These are phyloP conservation scores for Micoletzkya japonica DNA, from an alignment of 2,888 invertebrate species.

Conservation along the genomic window DNA sequence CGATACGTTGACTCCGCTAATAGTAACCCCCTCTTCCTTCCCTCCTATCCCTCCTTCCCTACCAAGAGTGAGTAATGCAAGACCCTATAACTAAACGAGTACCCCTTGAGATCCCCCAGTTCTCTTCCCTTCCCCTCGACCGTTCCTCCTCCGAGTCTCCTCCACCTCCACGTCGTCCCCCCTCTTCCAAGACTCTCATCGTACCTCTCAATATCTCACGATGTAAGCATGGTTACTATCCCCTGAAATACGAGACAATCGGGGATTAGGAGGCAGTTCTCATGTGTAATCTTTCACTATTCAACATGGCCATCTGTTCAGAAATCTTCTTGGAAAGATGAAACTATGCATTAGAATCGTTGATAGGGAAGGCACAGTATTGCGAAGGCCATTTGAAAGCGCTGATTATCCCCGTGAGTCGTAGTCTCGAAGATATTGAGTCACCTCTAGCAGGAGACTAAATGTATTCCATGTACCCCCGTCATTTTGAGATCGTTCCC, in stretches of 20 bases:
- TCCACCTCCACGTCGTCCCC: slow-evolving; percentile 29
- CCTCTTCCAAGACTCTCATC: slow-evolving; percentile 45
- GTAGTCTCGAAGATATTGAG: no score
- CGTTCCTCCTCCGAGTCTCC: slow-evolving; percentile 30
- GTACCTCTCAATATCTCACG: slow-evolving; percentile 49
- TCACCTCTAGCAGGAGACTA: background rate
- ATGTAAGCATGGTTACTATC: no score
- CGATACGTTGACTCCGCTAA: slow-evolving; percentile 56
- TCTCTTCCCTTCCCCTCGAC: slow-evolving; percentile 22
- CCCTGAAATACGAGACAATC: no score
- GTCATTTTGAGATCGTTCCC: slow-evolving; percentile 40
- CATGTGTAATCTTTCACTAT: no score
- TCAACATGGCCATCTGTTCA: no score
- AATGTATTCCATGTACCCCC: background rate
- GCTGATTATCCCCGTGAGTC: no score
- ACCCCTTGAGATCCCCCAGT: background rate
- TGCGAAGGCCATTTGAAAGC: no score
- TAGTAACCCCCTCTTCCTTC: slow-evolving; percentile 42
- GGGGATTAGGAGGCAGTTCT: no score
- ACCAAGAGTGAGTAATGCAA: background rate
- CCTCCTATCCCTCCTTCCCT: background rate
- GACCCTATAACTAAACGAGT: background rate
- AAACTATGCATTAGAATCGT: no score
- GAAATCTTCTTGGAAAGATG: no score
- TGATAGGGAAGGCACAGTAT: no score